Conservation (phyloP, 2,888 invertebrate genomes). For the Amphipyra tragopoginis region DNA sequence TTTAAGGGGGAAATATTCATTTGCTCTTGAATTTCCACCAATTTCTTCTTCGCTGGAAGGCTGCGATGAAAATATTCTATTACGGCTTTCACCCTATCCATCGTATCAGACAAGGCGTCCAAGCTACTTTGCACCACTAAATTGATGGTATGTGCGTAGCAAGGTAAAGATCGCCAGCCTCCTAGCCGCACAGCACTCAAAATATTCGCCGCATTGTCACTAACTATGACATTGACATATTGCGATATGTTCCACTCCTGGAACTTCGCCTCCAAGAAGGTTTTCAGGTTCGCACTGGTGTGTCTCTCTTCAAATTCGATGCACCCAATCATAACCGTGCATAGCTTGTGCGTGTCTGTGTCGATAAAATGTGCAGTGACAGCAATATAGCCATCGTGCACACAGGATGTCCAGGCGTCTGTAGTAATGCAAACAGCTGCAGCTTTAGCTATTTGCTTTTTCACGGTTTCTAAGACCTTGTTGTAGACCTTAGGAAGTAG, state of each 20-base stretch:
- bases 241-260: slow-evolving; percentile 14
- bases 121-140: slow-evolving; percentile 20
- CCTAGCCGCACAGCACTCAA: too few species aligned
- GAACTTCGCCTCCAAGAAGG: slow-evolving; percentile 14
- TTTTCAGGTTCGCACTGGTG: slow-evolving; percentile 13
- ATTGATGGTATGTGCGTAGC: slow-evolving; percentile 25
- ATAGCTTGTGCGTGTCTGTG: slow-evolving; percentile 10
- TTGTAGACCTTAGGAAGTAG: slow-evolving; percentile 3
- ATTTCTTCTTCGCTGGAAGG: slow-evolving; percentile 25
- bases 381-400: slow-evolving; percentile 20
- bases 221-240: slow-evolving; percentile 7
- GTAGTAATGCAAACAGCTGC: slow-evolving; percentile 31
- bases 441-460: slow-evolving; percentile 23
- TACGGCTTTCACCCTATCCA: slow-evolving; percentile 19
- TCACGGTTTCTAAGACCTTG: neutral
- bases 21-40: too few species aligned
- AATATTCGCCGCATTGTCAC: too few species aligned
- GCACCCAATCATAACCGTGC: slow-evolving; percentile 36
- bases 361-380: slow-evolving; percentile 27
- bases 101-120: slow-evolving; percentile 22
- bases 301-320: slow-evolving; percentile 30
- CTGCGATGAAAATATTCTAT: slow-evolving; percentile 48
- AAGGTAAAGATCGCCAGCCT: slow-evolving; percentile 31
- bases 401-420: slow-evolving; percentile 21
- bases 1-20: too few species aligned